Conservation (phyloP, 2,888 invertebrate genomes). For the Mesopsocus fuscifrons region DNA sequence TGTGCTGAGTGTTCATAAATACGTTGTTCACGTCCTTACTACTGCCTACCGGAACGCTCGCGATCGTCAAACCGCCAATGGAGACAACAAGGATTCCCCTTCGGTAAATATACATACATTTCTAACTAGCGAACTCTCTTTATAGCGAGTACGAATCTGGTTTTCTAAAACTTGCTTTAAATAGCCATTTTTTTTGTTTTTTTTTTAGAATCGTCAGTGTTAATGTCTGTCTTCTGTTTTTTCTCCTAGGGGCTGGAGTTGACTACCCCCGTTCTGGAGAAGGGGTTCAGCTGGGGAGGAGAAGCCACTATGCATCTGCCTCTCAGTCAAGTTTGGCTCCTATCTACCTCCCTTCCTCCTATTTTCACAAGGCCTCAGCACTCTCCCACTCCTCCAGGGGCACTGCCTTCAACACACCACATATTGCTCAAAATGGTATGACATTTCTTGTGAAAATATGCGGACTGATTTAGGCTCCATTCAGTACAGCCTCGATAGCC, state of each 20-base stretch:
- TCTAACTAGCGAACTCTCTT: too few relatives aligned
- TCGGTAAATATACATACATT: too few relatives aligned
- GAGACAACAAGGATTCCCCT: too few relatives aligned
- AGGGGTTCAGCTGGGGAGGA: conserved; percentile 27
- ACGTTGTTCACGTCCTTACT: conserved; percentile 35
- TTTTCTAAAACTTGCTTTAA: too few relatives aligned
- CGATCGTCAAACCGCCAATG: too few relatives aligned
- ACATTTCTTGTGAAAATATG: conserved; percentile 4
- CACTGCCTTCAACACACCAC: conserved; percentile 24
- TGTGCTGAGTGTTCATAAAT: conserved; percentile 56
- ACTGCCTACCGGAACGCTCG: conserved; percentile 32
- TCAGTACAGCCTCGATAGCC: too few relatives aligned
- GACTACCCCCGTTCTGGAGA: conserved; percentile 53
- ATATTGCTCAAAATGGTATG: conserved; percentile 33
- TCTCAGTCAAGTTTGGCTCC: conserved; percentile 47
- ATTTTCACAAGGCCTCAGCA: conserved; percentile 31
- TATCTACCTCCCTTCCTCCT: conserved; percentile 44
- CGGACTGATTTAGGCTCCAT: too few relatives aligned
- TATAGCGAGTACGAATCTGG: too few relatives aligned
- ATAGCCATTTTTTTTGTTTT: too few relatives aligned
- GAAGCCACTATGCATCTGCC: conserved; percentile 26
- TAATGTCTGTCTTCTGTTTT: too few relatives aligned
- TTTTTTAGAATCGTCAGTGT: too few relatives aligned
- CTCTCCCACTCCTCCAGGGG: conserved; percentile 18
- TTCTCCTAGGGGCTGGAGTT: conserved; percentile 36